These are phyloP conservation scores for Mormoops blainvillei DNA, from an alignment of 2,113 vertebrate genomes.

Conservation along the genomic window DNA sequence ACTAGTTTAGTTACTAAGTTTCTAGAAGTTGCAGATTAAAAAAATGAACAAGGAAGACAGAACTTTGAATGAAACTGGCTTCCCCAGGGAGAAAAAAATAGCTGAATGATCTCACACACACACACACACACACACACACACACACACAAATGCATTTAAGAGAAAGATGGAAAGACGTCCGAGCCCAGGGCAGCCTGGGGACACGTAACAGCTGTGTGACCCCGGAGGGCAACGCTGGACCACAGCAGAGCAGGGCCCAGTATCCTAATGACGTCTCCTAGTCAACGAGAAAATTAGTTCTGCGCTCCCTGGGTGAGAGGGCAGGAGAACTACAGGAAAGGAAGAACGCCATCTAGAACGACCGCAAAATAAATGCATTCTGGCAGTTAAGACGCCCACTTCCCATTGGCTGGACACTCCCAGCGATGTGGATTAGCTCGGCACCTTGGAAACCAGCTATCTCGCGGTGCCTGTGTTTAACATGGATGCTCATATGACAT, in stretches of 20 bases:
- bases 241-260: too few species aligned
- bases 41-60: not conserved
- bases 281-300: not conserved
- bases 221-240: too few species aligned
- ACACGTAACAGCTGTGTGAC: not conserved
- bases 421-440: too few species aligned
- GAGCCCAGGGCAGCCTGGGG: not conserved
- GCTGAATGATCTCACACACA: not conserved
- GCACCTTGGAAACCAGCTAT: too few species aligned
- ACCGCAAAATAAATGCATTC: not conserved
- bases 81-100: not conserved
- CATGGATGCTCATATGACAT: rapidly evolving
- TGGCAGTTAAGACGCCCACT: not conserved
- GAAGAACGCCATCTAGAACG: not conserved
- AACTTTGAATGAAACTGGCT: not conserved
- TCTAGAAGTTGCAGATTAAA: not conserved
- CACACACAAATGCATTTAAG: not conserved
- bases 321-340: not conserved
- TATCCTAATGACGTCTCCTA: not conserved
- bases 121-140: not conserved
- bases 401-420: too few species aligned
- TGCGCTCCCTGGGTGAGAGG: not conserved
- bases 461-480: too few species aligned
- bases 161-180: not conserved
- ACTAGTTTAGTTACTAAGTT: not conserved